Evolutionary conservation across 2,888 invertebrate genomes (phyloP).

Genomic region (Drosophila kambysellisi): DNA sequence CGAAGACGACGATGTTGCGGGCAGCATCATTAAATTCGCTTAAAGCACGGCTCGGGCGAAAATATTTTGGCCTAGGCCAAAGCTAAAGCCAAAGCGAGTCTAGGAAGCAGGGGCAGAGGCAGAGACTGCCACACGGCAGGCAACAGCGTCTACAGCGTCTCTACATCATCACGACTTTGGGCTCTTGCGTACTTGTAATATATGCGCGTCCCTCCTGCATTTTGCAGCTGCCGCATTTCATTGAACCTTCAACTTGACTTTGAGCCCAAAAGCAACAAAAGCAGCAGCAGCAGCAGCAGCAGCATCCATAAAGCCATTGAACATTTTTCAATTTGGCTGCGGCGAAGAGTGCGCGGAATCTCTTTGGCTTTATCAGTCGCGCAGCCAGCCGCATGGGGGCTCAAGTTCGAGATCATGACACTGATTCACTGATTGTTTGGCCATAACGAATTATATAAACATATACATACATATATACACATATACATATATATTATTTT

Average conservation of each 20-base stretch:
- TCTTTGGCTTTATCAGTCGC: conserved; percentile 43
- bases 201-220: conserved; percentile 63
- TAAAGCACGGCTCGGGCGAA: conserved; percentile 59
- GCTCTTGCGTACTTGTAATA: conserved; percentile 65
- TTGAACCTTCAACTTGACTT: conserved; percentile 84
- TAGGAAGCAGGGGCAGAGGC: conserved; percentile 1
- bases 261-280: conserved; percentile 48
- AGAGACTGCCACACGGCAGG: conserved; percentile 11
- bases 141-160: conserved; percentile 38
- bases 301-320: conserved; percentile 52
- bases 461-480: not conserved
- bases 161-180: conserved; percentile 76
- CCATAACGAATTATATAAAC: conserved; percentile 32
- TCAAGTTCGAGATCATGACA: conserved; percentile 82
- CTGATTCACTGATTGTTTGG: conserved; percentile 66
- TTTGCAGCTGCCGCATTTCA: conserved; percentile 73
- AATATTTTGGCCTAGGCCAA: conserved; percentile 72
- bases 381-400: conserved; percentile 52
- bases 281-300: conserved; percentile 33
- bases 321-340: conserved; percentile 70
- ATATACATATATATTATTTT: conserved; percentile 7
- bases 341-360: conserved; percentile 21
- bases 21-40: conserved; percentile 80
- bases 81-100: conserved; percentile 12
- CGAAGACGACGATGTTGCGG: conserved; percentile 54